These are phyloP conservation scores for Nasua narica DNA, from an alignment of 2,797 vertebrate species.

Conservation along the genomic window DNA sequence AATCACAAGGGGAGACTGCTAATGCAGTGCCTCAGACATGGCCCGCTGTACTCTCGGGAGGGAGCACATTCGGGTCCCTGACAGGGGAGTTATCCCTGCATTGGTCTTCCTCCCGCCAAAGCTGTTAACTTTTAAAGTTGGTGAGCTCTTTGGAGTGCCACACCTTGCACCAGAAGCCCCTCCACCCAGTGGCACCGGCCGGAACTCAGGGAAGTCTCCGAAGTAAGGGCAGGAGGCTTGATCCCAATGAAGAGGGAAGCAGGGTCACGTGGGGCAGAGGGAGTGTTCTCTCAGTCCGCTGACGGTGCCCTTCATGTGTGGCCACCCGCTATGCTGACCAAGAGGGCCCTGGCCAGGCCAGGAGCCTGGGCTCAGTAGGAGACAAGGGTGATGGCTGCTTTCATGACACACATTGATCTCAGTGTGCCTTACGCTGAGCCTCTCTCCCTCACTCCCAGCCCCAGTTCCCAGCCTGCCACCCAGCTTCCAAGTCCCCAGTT, in stretches of 20 bases:
- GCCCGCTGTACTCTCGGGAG: rapidly evolving
- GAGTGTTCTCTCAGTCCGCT: not conserved
- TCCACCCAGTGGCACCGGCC: not conserved
- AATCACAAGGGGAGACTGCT: not conserved
- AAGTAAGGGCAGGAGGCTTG: not conserved
- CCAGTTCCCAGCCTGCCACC: not conserved
- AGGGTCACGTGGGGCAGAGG: not conserved
- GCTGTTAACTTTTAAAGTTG: not conserved
- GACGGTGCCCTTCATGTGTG: conserved; percentile 1
- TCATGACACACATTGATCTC: not conserved
- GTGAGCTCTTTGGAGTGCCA: not conserved
- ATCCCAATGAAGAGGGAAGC: not conserved
- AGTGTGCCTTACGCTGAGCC: not conserved
- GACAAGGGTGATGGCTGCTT: not conserved
- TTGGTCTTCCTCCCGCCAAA: not conserved
- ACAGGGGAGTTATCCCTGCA: not conserved
- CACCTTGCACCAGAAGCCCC: conserved; percentile 1
- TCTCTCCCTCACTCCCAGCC: not conserved
- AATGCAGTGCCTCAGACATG: not conserved
- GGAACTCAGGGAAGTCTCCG: conserved; percentile 17
- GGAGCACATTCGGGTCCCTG: not conserved
- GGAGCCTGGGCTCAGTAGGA: not conserved
- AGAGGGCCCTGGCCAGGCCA: not conserved
- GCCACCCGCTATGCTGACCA: not conserved
- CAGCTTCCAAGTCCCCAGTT: not conserved